Evolutionary conservation across 2,888 invertebrate genomes (phyloP).

Genomic region (Tigriopus californicus): DNA sequence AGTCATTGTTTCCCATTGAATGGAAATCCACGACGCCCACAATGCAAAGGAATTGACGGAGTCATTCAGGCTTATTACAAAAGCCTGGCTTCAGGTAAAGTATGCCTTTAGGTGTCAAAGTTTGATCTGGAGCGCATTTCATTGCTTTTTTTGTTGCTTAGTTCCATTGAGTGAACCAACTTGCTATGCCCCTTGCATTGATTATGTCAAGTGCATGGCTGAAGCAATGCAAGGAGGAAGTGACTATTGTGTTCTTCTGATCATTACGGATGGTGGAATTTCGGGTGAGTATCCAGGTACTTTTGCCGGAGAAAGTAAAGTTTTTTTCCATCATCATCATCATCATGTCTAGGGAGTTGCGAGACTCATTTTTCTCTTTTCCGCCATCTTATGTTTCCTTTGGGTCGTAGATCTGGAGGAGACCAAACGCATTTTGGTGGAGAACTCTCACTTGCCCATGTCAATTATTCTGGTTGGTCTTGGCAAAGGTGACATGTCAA

Average conservation of each 20-base stretch:
- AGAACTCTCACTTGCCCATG: conserved; percentile 36
- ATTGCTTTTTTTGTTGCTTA: too few species aligned
- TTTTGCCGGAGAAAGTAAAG: neutral
- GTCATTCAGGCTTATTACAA: conserved; percentile 32
- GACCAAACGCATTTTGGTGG: conserved; percentile 20
- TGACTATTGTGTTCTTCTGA: conserved; percentile 34
- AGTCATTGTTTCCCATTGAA: conserved; percentile 31
- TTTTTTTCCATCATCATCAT: neutral
- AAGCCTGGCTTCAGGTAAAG: conserved; percentile 25
- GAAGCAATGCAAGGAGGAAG: conserved; percentile 27
- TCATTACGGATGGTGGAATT: conserved; percentile 37
- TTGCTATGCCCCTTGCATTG: conserved; percentile 35
- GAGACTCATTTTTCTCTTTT: conserved; percentile 21
- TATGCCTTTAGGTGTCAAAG: too few species aligned
- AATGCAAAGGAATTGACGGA: conserved; percentile 28
- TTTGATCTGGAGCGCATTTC: too few species aligned
- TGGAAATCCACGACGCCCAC: conserved; percentile 29
- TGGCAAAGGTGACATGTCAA: conserved; percentile 38
- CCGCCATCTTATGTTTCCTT: neutral
- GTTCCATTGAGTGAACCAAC: conserved; percentile 35
- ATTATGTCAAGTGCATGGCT: conserved; percentile 29
- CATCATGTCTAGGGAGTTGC: neutral
- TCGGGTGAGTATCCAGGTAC: conserved; percentile 27
- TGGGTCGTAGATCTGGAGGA: neutral
- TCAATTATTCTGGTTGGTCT: conserved; percentile 43